Percentiles rank a stretch among this genome's conserved stretches.
phyloP scores from a whole-genome alignment of 2,113 vertebrate species.

The Serinus canaria region DNA sequence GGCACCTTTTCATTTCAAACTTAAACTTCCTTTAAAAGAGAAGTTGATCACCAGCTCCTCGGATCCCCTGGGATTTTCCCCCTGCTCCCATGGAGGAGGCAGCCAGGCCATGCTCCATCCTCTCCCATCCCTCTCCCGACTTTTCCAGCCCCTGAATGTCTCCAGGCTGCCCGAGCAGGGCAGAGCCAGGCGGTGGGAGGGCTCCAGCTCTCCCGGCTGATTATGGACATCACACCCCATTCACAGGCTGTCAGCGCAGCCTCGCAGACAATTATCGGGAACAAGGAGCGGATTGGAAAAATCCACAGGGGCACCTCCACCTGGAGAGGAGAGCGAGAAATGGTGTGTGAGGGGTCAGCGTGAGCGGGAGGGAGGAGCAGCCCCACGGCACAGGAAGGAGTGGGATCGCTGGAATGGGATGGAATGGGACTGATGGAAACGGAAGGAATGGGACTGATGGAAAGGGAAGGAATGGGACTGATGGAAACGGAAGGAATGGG shows the following conservation, averaged over 20 bases:
- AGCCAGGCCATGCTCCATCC: not conserved
- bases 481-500: rapidly evolving
- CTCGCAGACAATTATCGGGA: slow-evolving; percentile 70
- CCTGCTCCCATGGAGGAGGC: not conserved
- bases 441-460: not conserved
- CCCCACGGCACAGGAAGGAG: rapidly evolving
- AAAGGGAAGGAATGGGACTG: too few species aligned
- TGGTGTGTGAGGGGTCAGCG: not conserved
- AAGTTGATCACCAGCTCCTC: not conserved
- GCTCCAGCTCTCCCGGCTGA: slow-evolving; percentile 1
- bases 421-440: rapidly evolving
- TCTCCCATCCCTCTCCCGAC: not conserved
- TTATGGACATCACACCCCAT: slow-evolving; percentile 58
- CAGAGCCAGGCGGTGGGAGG: slow-evolving; percentile 11
- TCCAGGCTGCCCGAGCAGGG: not conserved
- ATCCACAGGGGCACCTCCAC: slow-evolving; percentile 53
- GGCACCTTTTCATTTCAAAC: rapidly evolving
- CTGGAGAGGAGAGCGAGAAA: slow-evolving; percentile 37
- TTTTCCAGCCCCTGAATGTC: not conserved
- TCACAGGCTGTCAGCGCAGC: slow-evolving; percentile 60
- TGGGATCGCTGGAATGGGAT: too few species aligned
- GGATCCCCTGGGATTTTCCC: not conserved
- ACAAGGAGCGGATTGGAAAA: slow-evolving; percentile 55
- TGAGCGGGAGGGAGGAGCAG: not conserved
- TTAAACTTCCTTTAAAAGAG: not conserved